Conservation (phyloP, 2,113 vertebrate species). For the Sebastes schlegelii region DNA sequence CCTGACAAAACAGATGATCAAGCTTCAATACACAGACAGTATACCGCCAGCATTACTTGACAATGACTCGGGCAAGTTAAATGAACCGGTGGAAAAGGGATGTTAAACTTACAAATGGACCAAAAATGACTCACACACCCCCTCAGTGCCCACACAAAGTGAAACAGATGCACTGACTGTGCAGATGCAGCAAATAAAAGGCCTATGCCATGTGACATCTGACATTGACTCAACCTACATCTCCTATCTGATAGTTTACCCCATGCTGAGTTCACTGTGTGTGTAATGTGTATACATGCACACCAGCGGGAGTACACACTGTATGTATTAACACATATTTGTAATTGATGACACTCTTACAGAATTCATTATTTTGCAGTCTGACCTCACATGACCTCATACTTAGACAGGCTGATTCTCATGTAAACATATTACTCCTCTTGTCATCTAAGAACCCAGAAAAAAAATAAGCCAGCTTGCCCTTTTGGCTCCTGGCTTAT, state of each 20-base stretch:
- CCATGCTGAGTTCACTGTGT: slow-evolving; percentile 27
- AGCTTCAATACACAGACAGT: background rate
- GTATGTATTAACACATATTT: background rate
- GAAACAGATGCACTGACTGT: slow-evolving; percentile 13
- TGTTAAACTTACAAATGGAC: slow-evolving; percentile 13
- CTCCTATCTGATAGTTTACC: slow-evolving; percentile 52
- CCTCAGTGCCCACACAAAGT: background rate
- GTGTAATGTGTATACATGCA: background rate
- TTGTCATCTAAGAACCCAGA: background rate
- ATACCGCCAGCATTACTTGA: background rate
- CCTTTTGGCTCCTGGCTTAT: background rate
- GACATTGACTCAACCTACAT: slow-evolving; percentile 67
- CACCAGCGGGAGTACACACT: background rate
- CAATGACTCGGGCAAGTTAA: slow-evolving; percentile 17
- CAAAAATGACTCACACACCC: background rate
- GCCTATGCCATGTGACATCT: slow-evolving; percentile 24
- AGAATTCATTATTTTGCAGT: background rate
- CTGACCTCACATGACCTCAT: background rate
- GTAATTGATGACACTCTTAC: background rate
- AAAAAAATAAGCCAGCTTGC: background rate
- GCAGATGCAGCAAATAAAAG: slow-evolving; percentile 24
- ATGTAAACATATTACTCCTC: background rate
- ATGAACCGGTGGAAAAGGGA: background rate
- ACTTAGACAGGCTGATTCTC: background rate
- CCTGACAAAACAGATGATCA: background rate